Conservation (phyloP, 2,113 vertebrate species). For the Phaethon lepturus region DNA sequence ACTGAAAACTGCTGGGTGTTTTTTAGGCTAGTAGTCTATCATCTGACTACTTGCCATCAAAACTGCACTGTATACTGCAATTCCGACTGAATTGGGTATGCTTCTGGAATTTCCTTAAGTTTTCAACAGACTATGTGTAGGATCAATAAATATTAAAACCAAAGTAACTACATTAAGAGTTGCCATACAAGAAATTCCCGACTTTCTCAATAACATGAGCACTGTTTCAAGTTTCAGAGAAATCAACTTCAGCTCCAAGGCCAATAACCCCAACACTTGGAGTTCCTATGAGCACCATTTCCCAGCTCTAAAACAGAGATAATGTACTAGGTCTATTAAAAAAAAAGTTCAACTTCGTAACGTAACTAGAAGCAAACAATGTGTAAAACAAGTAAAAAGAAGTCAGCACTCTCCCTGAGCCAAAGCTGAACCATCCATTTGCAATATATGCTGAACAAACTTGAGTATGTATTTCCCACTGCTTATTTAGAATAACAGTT, state of each 20-base stretch:
- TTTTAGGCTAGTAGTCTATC: background rate
- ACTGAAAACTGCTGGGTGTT: background rate
- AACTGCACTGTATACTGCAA: background rate
- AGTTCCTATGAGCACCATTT: background rate
- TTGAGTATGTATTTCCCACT: background rate
- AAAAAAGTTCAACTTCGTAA: background rate
- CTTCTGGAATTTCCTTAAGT: background rate
- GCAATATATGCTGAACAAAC: background rate
- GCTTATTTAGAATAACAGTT: background rate
- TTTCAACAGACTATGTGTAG: background rate
- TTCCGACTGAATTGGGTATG: background rate
- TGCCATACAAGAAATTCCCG: background rate
- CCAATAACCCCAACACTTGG: background rate
- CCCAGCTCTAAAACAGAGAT: background rate
- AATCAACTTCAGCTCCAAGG: background rate
- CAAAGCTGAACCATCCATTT: background rate
- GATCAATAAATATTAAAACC: background rate
- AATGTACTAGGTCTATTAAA: background rate
- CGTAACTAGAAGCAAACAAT: background rate
- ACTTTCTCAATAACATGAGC: background rate
- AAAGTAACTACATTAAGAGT: background rate
- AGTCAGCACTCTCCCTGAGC: background rate
- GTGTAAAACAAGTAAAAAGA: background rate
- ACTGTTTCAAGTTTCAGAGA: background rate
- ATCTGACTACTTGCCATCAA: background rate